phyloP scores from a whole-genome alignment of 2,113 vertebrate genomes.

The Mungos mungo region DNA sequence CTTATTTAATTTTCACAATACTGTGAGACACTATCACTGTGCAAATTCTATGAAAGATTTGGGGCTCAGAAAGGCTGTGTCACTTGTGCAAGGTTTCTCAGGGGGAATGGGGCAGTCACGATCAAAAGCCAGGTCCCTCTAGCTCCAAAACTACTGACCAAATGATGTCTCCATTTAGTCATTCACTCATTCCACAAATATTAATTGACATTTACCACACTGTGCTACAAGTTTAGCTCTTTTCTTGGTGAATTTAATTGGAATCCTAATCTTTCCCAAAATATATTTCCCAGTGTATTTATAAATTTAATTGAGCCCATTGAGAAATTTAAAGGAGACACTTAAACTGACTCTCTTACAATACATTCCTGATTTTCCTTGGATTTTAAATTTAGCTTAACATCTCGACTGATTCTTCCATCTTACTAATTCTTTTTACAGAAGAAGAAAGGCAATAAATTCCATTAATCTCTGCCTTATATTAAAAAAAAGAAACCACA shows the following conservation, averaged over 20 bases:
- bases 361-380: background rate
- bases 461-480: background rate
- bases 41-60: background rate
- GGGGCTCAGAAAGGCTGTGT: background rate
- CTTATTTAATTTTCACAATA: background rate
- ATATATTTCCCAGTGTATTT: background rate
- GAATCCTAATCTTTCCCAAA: background rate
- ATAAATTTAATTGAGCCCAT: background rate
- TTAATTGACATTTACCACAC: background rate
- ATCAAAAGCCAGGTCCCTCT: background rate
- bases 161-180: background rate
- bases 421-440: background rate
- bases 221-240: background rate
- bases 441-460: background rate
- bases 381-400: constrained; percentile 41
- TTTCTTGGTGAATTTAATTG: constrained; percentile 18
- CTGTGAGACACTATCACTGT: background rate
- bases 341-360: background rate
- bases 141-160: background rate
- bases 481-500: background rate
- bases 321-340: background rate
- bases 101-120: background rate
- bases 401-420: constrained; percentile 17
- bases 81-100: background rate
- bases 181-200: background rate